These are phyloP conservation scores for Noctua comes DNA, from an alignment of 2,888 invertebrate genomes.

Conservation along the genomic window DNA sequence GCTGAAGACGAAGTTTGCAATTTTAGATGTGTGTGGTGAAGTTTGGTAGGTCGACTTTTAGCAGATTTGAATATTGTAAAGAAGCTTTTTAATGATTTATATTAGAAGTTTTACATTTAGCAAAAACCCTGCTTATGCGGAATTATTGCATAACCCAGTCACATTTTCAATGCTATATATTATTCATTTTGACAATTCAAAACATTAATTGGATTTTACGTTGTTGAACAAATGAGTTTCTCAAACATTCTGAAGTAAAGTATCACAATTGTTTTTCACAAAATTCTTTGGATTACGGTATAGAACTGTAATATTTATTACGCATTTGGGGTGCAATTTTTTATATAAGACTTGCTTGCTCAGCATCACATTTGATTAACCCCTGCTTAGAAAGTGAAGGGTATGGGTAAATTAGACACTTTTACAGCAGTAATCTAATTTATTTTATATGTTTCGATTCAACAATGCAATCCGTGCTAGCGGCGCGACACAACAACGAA, in stretches of 20 bases:
- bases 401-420: too few species aligned
- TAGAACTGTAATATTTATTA: neutral
- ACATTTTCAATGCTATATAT: neutral
- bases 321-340: too few species aligned
- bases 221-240: neutral
- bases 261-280: neutral
- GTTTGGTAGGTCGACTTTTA: slow-evolving; percentile 21
- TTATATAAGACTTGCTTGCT: too few species aligned
- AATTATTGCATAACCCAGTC: neutral
- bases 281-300: neutral
- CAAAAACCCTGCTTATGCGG: neutral
- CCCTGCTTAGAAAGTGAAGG: neutral
- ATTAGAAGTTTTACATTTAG: neutral
- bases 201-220: neutral
- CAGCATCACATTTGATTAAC: too few species aligned
- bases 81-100: neutral
- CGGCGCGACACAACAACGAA: too few species aligned
- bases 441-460: too few species aligned
- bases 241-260: neutral
- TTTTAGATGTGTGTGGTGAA: slow-evolving; percentile 28
- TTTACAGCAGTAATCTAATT: too few species aligned
- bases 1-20: slow-evolving; percentile 28
- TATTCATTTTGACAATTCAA: neutral
- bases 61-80: neutral
- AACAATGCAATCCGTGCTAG: too few species aligned